Percentiles rank a stretch among this genome's conserved stretches.
Evolutionary conservation across 2,797 vertebrate species (phyloP).

Genomic region (Eospalax fontanierii): DNA sequence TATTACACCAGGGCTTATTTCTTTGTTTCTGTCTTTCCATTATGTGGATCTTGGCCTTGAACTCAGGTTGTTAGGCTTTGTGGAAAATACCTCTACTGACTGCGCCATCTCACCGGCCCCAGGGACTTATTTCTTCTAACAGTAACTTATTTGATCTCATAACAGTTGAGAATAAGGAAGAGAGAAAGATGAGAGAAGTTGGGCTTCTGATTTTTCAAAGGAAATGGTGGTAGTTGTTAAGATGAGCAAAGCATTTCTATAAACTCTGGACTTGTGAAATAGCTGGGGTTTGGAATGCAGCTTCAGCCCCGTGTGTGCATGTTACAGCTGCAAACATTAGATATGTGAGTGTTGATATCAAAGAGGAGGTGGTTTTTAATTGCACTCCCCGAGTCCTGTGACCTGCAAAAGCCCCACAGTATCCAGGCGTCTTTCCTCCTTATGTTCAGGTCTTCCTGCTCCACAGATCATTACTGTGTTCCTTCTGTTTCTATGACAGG

Average conservation of each 20-base stretch:
- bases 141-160: not conserved
- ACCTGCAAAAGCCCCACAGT: not conserved
- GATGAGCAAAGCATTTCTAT: slow-evolving; percentile 62
- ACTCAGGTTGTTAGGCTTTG: not conserved
- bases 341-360: slow-evolving; percentile 54
- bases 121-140: not conserved
- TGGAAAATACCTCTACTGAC: not conserved
- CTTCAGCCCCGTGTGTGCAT: not conserved
- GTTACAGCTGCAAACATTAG: slow-evolving; percentile 39
- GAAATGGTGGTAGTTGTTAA: rapidly evolving
- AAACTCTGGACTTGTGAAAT: slow-evolving; percentile 67
- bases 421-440: not conserved
- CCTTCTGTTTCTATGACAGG: not conserved
- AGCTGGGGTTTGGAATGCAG: slow-evolving; percentile 68
- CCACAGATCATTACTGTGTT: not conserved
- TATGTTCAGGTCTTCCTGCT: not conserved
- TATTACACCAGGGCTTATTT: not conserved
- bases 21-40: not conserved
- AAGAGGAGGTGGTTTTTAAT: not conserved
- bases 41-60: not conserved
- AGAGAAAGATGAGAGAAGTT: not conserved
- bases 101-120: not conserved
- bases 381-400: not conserved
- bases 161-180: not conserved
- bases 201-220: slow-evolving; percentile 30